Percentiles rank a stretch among this genome's conserved stretches.
These are phyloP conservation scores for Ctenopoma kingsleyae DNA, from an alignment of 2,797 vertebrate species.

Conservation along the genomic window DNA sequence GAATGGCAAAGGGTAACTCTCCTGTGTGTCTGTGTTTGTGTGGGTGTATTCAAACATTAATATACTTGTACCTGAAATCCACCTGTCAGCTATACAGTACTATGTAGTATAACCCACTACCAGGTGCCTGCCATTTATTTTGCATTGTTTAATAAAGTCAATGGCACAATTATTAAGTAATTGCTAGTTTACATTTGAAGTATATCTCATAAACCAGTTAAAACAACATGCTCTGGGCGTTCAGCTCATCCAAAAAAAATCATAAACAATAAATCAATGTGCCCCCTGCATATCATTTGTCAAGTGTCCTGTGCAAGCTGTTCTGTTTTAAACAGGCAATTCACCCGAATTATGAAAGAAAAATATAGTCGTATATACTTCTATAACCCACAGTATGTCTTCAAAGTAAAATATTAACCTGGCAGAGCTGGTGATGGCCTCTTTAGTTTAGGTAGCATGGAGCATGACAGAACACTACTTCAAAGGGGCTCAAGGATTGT, in stretches of 20 bases:
- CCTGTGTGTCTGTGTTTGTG: slow-evolving; percentile 16
- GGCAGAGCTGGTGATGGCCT: not conserved
- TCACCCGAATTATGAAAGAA: not conserved
- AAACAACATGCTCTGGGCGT: slow-evolving; percentile 29
- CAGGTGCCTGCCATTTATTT: slow-evolving; percentile 24
- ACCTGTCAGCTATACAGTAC: slow-evolving; percentile 11
- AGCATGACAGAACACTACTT: slow-evolving; percentile 8
- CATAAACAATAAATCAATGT: slow-evolving; percentile 6
- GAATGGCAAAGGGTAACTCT: slow-evolving; percentile 47
- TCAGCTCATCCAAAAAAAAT: slow-evolving; percentile 16
- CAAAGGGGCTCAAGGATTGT: slow-evolving; percentile 10
- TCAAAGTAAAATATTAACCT: slow-evolving; percentile 1
- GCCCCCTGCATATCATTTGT: slow-evolving; percentile 5
- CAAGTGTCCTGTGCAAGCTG: not conserved
- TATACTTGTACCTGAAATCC: slow-evolving; percentile 28
- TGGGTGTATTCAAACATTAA: slow-evolving; percentile 19
- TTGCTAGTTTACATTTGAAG: slow-evolving; percentile 14
- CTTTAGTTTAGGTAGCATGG: slow-evolving; percentile 2
- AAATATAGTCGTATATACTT: not conserved
- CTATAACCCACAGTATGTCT: not conserved
- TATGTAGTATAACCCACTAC: slow-evolving; percentile 14
- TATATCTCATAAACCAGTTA: not conserved
- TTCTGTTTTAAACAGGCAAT: not conserved
- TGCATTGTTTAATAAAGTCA: slow-evolving; percentile 16
- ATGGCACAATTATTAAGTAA: slow-evolving; percentile 10